Evolutionary conservation across 1,140 invertebrate genomes (phyloP).

Genomic region (Cepaea nemoralis): DNA sequence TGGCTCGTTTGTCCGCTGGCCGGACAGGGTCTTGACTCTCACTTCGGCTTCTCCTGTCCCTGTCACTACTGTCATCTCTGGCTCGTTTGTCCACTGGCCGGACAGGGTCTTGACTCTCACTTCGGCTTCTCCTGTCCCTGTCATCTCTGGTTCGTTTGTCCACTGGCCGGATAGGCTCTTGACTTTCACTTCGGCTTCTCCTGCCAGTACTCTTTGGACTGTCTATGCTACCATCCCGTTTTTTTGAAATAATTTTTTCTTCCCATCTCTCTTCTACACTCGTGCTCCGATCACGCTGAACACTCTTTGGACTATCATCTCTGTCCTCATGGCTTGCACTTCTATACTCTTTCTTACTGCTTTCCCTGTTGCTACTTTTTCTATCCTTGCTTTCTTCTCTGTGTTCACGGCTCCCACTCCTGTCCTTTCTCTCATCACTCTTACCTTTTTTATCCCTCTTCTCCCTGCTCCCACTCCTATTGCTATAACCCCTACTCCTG

Average conservation of each 20-base stretch:
- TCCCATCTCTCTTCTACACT: neutral
- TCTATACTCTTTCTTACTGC: neutral
- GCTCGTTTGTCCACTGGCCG: neutral
- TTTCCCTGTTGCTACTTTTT: neutral
- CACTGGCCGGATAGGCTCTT: neutral
- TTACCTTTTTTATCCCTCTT: slow-evolving; percentile 9
- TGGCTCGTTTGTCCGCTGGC: neutral
- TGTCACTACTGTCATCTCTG: neutral
- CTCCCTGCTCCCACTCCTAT: neutral
- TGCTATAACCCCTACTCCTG: neutral
- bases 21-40: neutral
- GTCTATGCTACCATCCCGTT: neutral
- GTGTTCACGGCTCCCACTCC: neutral
- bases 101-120: neutral
- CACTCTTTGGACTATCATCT: neutral
- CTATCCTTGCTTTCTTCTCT: neutral
- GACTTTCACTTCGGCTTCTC: neutral
- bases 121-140: neutral
- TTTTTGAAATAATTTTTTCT: neutral
- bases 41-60: neutral
- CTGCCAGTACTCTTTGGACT: no score
- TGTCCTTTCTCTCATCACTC: neutral
- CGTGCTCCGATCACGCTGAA: neutral
- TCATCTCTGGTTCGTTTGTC: neutral
- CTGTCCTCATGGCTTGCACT: neutral